These are phyloP conservation scores for Pocota personata DNA, from an alignment of 2,888 invertebrate genomes.

Conservation along the genomic window DNA sequence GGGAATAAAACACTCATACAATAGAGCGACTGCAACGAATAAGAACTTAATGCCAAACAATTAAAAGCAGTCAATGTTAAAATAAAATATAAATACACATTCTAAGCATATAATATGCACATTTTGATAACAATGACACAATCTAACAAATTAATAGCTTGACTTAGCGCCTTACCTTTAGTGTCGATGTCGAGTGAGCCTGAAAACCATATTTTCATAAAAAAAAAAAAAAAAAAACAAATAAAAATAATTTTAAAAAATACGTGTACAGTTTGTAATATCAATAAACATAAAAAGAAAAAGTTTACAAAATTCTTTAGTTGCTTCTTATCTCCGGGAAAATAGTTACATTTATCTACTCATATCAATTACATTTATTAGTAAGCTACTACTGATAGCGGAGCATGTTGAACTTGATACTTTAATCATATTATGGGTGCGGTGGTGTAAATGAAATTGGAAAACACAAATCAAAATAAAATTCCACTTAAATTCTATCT, in stretches of 20 bases:
- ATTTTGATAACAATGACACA: conserved; percentile 10
- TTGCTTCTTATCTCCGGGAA: conserved; percentile 17
- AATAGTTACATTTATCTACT: not conserved
- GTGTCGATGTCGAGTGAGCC: conserved; percentile 61
- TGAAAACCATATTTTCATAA: conserved; percentile 51
- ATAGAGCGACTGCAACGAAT: not conserved
- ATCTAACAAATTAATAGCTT: conserved; percentile 33
- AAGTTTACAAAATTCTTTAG: not conserved
- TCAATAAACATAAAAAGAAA: conserved; percentile 7
- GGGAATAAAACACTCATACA: not conserved
- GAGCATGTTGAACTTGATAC: conserved; percentile 38
- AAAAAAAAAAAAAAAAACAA: conserved; percentile 16
- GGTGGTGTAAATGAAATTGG: conserved; percentile 39
- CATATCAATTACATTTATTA: conserved; percentile 54
- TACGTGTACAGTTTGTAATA: not conserved
- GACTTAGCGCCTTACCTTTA: conserved; percentile 60
- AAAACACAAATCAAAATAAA: conserved; percentile 19
- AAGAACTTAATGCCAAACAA: not conserved
- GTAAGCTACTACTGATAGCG: conserved; percentile 41
- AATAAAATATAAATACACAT: not conserved
- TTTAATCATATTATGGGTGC: conserved; percentile 36
- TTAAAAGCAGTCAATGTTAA: not conserved
- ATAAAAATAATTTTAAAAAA: not conserved
- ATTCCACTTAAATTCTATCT: not conserved
- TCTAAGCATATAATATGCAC: conserved; percentile 2